These are phyloP conservation scores for Entelurus aequoreus DNA, from an alignment of 2,113 vertebrate genomes.

Conservation along the genomic window DNA sequence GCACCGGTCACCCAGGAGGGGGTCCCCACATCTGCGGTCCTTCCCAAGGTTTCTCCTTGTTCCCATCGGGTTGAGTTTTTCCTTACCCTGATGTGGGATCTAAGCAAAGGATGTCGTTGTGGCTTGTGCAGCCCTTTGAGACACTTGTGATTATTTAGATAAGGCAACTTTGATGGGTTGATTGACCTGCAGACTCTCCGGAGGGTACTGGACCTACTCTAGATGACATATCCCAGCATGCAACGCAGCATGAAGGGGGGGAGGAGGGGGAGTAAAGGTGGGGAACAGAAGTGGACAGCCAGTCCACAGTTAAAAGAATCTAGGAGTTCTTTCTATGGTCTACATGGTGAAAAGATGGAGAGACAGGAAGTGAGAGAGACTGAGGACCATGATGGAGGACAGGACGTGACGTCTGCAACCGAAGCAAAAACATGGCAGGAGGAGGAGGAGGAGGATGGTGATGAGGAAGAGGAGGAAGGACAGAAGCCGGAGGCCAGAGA, in stretches of 20 bases:
- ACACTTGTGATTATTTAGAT: too few species aligned
- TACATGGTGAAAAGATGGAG: neutral
- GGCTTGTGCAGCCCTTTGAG: too few species aligned
- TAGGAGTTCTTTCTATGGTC: conserved; percentile 33
- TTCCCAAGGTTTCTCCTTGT: too few species aligned
- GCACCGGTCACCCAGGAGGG: too few species aligned
- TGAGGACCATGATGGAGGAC: conserved; percentile 44
- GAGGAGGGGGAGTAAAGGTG: neutral
- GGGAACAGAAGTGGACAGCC: neutral
- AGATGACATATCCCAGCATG: conserved; percentile 39
- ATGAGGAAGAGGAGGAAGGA: conserved; percentile 49
- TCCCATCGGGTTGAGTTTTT: too few species aligned
- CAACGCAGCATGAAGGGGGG: conserved; percentile 28
- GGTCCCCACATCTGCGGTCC: too few species aligned
- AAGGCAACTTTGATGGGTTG: too few species aligned
- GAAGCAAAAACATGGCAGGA: conserved; percentile 14
- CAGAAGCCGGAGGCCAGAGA: conserved; percentile 57
- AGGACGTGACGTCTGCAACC: conserved; percentile 19
- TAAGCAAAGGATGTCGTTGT: too few species aligned
- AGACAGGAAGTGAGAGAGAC: conserved; percentile 15
- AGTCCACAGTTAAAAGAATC: conserved; percentile 32
- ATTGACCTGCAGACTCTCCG: too few species aligned
- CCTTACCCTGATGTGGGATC: too few species aligned
- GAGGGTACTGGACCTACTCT: too few species aligned
- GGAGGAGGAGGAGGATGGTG: conserved; percentile 31